A percentile compares a stretch with the other conserved stretches of the same genome.
phyloP scores from a whole-genome alignment of 1,140 invertebrate genomes.

The Pseudomyrmex cubaensis region DNA sequence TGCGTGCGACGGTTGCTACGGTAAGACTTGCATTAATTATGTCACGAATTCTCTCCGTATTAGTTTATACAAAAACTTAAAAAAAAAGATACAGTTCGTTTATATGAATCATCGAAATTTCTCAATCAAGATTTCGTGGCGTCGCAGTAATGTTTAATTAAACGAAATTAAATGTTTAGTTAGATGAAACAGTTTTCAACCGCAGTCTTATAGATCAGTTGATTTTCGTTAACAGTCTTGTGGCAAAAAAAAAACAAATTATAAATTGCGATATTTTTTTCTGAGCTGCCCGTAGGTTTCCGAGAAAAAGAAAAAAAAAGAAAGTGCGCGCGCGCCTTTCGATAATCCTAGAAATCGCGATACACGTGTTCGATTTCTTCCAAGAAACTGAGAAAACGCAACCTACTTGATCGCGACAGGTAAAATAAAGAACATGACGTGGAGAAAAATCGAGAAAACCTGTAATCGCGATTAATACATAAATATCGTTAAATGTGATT shows the following conservation, averaged over 20 bases:
- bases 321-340: slow-evolving; percentile 40
- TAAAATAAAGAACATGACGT: not conserved
- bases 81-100: no score
- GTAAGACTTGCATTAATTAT: slow-evolving; percentile 72
- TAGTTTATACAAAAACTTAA: slow-evolving; percentile 1
- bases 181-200: no score
- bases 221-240: no score
- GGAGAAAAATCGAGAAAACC: not conserved
- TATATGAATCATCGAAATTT: no score
- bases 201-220: no score
- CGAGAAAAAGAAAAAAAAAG: slow-evolving; percentile 16
- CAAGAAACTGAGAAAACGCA: slow-evolving; percentile 42
- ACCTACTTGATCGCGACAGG: slow-evolving; percentile 6
- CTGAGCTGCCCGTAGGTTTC: not conserved
- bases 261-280: slow-evolving; percentile 19
- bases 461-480: not conserved
- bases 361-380: slow-evolving; percentile 36
- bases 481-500: not conserved
- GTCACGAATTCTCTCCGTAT: slow-evolving; percentile 68
- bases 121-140: no score
- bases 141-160: no score
- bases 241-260: slow-evolving; percentile 23
- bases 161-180: no score
- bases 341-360: slow-evolving; percentile 67
- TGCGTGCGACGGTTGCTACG: slow-evolving; percentile 67